Conservation (phyloP, 2,797 vertebrate genomes). For the Pachyuromys duprasi region DNA sequence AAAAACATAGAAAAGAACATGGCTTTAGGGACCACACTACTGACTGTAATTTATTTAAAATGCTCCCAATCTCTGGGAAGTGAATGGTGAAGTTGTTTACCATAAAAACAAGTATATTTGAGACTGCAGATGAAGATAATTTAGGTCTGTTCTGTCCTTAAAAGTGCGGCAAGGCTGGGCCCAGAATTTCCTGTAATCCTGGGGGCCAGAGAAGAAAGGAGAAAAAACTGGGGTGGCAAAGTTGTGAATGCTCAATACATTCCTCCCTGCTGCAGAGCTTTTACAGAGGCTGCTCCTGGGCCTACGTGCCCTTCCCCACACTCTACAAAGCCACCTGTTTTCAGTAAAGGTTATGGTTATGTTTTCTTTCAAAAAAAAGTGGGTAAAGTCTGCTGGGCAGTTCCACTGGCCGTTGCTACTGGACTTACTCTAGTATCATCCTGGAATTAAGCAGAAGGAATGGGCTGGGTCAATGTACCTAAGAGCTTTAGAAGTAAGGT, state of each 20-base stretch:
- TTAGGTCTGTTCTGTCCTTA: neutral
- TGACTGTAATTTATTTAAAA: neutral
- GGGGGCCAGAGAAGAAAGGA: neutral
- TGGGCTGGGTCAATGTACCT: neutral
- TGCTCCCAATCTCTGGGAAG: neutral
- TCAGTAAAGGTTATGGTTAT: neutral
- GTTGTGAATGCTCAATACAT: accelerated
- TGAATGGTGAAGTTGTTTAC: neutral
- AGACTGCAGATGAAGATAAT: neutral
- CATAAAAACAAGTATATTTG: neutral
- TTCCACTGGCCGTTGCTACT: neutral
- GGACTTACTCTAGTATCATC: neutral
- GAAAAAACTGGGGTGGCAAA: neutral
- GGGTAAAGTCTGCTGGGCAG: neutral
- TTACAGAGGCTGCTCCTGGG: neutral
- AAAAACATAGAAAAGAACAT: neutral
- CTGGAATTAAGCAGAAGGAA: neutral
- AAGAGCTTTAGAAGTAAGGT: neutral
- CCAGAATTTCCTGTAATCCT: slow-evolving; percentile 90
- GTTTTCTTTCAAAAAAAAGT: neutral
- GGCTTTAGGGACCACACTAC: neutral
- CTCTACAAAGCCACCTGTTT: neutral
- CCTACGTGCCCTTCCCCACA: neutral
- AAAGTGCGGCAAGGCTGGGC: slow-evolving; percentile 54
- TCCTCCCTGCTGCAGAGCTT: neutral